A percentile compares a stretch with the other conserved stretches of the same genome.
phyloP scores from a whole-genome alignment of 2,113 vertebrate species.

The Isichthys henryi region DNA sequence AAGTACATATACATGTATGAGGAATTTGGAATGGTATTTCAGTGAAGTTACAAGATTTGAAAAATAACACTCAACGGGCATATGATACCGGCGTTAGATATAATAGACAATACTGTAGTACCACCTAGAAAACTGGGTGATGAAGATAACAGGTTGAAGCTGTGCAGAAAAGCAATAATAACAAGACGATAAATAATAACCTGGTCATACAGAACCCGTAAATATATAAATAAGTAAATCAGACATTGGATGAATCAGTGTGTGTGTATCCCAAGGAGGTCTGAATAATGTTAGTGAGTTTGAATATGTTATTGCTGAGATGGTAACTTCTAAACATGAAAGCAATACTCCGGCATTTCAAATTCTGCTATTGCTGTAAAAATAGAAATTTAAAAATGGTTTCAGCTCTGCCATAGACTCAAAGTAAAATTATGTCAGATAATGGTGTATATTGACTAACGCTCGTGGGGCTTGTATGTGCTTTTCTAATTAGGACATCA shows the following conservation, averaged over 20 bases:
- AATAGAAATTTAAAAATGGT: neutral
- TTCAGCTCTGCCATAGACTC: neutral
- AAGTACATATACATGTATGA: neutral
- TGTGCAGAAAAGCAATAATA: neutral
- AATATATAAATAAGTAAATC: neutral
- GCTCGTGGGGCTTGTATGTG: neutral
- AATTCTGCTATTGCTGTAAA: neutral
- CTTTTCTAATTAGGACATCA: slow-evolving; percentile 5
- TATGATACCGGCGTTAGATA: neutral
- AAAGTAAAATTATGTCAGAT: neutral
- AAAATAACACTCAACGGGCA: neutral
- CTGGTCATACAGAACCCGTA: neutral
- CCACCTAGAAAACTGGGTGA: neutral
- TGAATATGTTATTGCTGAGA: neutral
- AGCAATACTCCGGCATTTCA: neutral
- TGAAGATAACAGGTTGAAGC: neutral
- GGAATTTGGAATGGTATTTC: neutral
- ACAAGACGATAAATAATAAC: neutral
- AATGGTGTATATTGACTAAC: neutral
- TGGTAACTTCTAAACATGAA: neutral
- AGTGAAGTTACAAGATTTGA: neutral
- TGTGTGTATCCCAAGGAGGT: neutral
- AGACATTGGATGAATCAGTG: neutral
- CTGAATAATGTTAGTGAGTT: neutral
- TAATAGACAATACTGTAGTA: neutral